Percentiles rank a stretch among this genome's conserved stretches.
Conservation (phyloP, 2,888 invertebrate species). For the Pyrocoelia pectoralis region DNA sequence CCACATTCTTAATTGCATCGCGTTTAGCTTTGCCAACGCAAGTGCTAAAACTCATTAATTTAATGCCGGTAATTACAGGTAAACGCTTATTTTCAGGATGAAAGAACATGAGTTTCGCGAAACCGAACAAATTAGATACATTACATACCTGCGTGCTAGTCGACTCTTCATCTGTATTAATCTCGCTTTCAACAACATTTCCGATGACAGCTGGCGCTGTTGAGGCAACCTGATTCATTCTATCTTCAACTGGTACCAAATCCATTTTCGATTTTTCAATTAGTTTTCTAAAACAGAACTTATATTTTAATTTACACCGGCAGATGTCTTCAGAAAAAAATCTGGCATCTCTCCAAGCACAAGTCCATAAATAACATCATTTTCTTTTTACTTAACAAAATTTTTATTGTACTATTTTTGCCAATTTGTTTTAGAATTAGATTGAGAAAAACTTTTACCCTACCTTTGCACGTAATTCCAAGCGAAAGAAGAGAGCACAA, state of each 20-base stretch:
- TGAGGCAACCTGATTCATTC: conserved; percentile 23
- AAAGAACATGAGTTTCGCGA: conserved; percentile 4
- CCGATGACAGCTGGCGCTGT: conserved; percentile 27
- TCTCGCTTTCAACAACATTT: conserved; percentile 41
- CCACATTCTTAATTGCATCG: conserved; percentile 47
- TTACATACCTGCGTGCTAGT: conserved; percentile 53
- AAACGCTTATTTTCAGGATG: conserved; percentile 16
- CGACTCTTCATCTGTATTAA: conserved; percentile 54
- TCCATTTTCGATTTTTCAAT: conserved; percentile 23
- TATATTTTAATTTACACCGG: neutral
- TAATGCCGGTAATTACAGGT: conserved; percentile 8
- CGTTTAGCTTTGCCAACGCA: conserved; percentile 49
- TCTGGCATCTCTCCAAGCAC: neutral
- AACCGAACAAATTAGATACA: conserved; percentile 9
- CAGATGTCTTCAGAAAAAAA: neutral
- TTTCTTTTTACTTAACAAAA: conserved; percentile 6
- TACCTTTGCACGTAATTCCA: conserved; percentile 49
- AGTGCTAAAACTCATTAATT: conserved; percentile 45
- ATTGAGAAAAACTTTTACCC: conserved; percentile 13
- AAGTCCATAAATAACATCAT: neutral
- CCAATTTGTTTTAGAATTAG: neutral
- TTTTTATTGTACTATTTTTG: neutral
- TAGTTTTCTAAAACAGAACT: conserved; percentile 8
- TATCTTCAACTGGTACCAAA: conserved; percentile 30
- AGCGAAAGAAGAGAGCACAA: conserved; percentile 45